Base-by-base conservation (phyloP, 2,888 invertebrate genomes). In the Dolomedes plantarius region DNA sequence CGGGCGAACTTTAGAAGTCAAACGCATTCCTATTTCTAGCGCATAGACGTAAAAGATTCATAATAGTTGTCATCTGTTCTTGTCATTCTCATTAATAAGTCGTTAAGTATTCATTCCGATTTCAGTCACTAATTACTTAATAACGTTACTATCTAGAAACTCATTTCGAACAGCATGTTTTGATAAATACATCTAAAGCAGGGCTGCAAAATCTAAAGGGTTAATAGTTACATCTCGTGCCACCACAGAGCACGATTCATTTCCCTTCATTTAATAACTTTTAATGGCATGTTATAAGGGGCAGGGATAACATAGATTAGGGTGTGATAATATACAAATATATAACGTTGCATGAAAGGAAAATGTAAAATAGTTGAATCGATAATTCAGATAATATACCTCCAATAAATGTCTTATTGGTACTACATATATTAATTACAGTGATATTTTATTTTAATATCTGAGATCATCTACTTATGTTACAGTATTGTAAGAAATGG, bases 31-130 rank as follows among this genome's bases (percentile, higher is more conserved):
- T 73, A 56, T 81, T 74, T 62, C 32, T 32, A 76, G 71, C 71
- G 68, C 69, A 62, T 69, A 68, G 19, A 82, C 39, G 74, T 72
- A 46, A 76, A 83, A 72, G 76, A 83, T 76, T 72, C 76, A 76
- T 80, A 73, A 80, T 73, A 67, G 46, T 80, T 69, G 69, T 71
- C 82, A 76, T 75, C 82, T 75, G 81, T 68, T 62, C 39, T 39
- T 76, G 82, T 71, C 81, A 69, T 75, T 75, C 68, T 82, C 82
- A 83, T 83, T 83, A 83, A 82, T 71, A 79, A 71, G 50, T 81
- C 74, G 68, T 74, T 56, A 76, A 83, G 32, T 67, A 67, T 67
- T 36, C 67, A 36, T 32, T 9, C 32, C 32, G 46, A 67, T 36
- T 46, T 71, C 68, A 28, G 28, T 31, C 68, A 62, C 75, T 82